Base-by-base conservation (phyloP, 92 coral and sea anemone species). In the Epizoanthus rinbou region DNA sequence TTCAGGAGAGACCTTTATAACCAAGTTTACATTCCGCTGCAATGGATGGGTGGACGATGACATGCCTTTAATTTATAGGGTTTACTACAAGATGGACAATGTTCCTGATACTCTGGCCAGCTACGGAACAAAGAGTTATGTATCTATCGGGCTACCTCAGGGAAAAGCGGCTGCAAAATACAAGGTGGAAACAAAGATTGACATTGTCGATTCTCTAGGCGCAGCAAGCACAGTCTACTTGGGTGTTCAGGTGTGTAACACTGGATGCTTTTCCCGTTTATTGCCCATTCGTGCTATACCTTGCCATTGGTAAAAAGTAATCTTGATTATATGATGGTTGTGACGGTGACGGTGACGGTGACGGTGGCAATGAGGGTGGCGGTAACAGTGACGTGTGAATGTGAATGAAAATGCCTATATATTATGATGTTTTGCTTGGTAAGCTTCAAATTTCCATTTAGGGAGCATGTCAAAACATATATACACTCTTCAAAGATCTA, bases 21-120 rank as follows among this genome's bases (percentile, higher is more conserved):
- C 98, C n/a, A 73, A 75, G 14, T 93, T 91, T 56, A 76, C 64
- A 23, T 83, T 95, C 64, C 47, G 23, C 5, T 95, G 98, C 66
- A 52, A 33, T 22, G 91, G 90, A 5, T 95, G 97, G 97, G 13
- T 7, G 7, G 98, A 95, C 64, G 85, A 85, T 3, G 95, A 95
- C 47, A 57, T 33, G 17, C 97, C 95, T 52, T 72, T 95, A 9
- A 47, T 74, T 0, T 95, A 93, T 80, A 84, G 89, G 22, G 90
- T 85, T 28, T 87, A 73, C 60, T 95, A 86, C 86, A 81, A 69
- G 63, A 76, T 70, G 21, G 85, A 75, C 17, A 76, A 72, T 17
- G 69, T 59, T 0, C 58, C 35, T 1, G 83, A 84, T 5, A 21
- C 73, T 7, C 82, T 90, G 8, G 58, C 71, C 25, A 43, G 25